Evolutionary conservation across 2,797 vertebrate species (phyloP).

Genomic region (Sebastiscus tertius): DNA sequence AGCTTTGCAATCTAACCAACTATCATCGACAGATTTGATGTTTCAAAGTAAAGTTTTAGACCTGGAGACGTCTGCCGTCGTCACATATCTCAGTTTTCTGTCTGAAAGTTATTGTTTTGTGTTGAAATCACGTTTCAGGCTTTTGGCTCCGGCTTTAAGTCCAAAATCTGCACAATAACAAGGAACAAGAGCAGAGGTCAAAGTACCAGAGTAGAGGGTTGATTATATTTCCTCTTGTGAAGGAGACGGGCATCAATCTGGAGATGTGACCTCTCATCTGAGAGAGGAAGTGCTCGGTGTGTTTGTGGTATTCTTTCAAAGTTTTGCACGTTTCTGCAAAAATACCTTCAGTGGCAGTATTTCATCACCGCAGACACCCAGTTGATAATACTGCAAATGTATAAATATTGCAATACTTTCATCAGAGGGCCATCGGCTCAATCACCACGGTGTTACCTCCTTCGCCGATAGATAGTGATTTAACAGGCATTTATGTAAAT

Average conservation of each 20-base stretch:
- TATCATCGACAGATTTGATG: background rate
- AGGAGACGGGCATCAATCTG: constrained; percentile 52
- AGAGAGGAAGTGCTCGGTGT: constrained; percentile 13
- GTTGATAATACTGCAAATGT: no score
- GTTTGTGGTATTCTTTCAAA: background rate
- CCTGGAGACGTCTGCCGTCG: background rate
- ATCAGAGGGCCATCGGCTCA: no score
- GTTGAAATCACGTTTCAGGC: background rate
- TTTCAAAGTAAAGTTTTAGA: constrained; percentile 12
- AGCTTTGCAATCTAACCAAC: background rate
- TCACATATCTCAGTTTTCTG: background rate
- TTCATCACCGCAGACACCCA: no score
- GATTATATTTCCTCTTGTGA: constrained; percentile 63
- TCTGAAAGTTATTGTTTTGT: background rate
- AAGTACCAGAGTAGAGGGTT: constrained; percentile 10
- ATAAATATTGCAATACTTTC: no score
- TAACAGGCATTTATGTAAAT: no score
- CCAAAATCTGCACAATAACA: constrained; percentile 23
- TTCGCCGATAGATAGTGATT: no score
- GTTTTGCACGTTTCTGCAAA: background rate
- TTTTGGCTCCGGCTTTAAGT: constrained; percentile 5
- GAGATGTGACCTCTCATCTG: constrained; percentile 67
- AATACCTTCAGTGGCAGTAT: no score
- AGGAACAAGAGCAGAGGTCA: constrained; percentile 16
- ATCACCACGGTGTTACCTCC: no score